A percentile compares a stretch with the other conserved stretches of the same genome.
Evolutionary conservation across 37 sponge, comb jelly and placozoan genomes (phyloP).

Genomic region (Aphrocallistes beatrix): DNA sequence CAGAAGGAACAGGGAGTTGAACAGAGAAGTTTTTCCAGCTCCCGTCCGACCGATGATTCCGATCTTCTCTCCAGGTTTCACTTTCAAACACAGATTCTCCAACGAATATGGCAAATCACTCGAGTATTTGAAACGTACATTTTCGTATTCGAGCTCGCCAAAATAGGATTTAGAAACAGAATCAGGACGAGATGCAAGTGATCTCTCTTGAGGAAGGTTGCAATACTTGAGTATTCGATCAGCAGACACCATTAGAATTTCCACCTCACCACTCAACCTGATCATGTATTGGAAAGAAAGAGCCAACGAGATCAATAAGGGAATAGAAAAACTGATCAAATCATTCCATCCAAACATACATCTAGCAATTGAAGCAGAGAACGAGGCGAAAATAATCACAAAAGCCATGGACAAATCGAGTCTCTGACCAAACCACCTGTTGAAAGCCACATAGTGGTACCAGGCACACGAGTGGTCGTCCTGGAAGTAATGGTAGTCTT

Average conservation of each 20-base stretch:
- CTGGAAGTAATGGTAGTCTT: conserved; percentile 16
- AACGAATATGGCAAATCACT: not conserved
- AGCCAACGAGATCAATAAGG: conserved; percentile 13
- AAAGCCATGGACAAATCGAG: not conserved
- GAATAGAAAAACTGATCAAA: not conserved
- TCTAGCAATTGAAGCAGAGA: not conserved
- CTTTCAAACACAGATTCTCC: not conserved
- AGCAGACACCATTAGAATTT: conserved; percentile 39
- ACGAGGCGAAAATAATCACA: not conserved
- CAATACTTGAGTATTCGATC: conserved; percentile 32
- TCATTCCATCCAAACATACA: not conserved
- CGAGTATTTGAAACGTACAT: not conserved
- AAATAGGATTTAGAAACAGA: not conserved
- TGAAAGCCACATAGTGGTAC: not conserved
- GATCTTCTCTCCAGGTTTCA: conserved; percentile 22
- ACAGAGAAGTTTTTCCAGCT: conserved; percentile 37
- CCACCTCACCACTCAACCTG: conserved; percentile 33
- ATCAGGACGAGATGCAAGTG: not conserved
- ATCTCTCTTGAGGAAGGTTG: not conserved
- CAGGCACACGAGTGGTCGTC: not conserved
- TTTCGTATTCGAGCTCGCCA: not conserved
- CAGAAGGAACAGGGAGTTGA: conserved; percentile 33
- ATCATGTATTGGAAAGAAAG: conserved; percentile 33
- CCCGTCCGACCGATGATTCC: conserved; percentile 43
- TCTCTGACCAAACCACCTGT: not conserved